Percentiles rank a stretch among this genome's conserved stretches.
Evolutionary conservation across 2,797 vertebrate genomes (phyloP).

Genomic region (Gambusia yucatana): DNA sequence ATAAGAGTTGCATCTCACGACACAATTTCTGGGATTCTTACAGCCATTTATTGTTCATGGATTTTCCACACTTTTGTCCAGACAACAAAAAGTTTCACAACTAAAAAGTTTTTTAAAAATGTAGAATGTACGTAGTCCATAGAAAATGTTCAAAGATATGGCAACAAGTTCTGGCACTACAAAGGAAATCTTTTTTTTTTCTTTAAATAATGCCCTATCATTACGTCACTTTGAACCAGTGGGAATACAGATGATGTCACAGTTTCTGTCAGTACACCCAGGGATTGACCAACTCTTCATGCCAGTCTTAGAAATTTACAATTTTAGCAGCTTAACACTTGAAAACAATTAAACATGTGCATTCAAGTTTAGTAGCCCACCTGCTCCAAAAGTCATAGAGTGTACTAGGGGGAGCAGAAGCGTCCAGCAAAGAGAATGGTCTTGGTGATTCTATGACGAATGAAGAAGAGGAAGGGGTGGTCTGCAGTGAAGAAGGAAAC

Average conservation of each 20-base stretch:
- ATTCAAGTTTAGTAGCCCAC: neutral
- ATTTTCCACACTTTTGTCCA: neutral
- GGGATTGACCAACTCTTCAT: neutral
- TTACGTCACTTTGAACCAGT: neutral
- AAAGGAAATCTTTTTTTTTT: neutral
- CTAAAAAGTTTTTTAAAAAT: neutral
- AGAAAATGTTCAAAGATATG: neutral
- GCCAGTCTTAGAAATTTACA: neutral
- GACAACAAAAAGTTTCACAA: neutral
- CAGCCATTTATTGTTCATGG: neutral
- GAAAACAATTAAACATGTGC: neutral
- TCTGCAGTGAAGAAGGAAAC: conserved; percentile 27
- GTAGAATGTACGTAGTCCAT: neutral
- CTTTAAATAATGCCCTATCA: neutral
- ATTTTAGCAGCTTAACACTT: neutral
- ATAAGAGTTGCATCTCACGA: neutral
- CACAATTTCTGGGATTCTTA: neutral
- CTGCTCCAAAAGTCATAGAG: neutral
- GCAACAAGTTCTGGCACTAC: neutral
- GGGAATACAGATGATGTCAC: neutral
- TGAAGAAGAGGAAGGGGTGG: conserved; percentile 61
- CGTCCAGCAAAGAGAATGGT: conserved; percentile 50
- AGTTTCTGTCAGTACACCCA: neutral
- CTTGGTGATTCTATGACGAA: conserved; percentile 36
- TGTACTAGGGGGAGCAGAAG: conserved; percentile 41